These are phyloP conservation scores for Agrochola litura DNA, from an alignment of 2,888 invertebrate species.

Conservation along the genomic window DNA sequence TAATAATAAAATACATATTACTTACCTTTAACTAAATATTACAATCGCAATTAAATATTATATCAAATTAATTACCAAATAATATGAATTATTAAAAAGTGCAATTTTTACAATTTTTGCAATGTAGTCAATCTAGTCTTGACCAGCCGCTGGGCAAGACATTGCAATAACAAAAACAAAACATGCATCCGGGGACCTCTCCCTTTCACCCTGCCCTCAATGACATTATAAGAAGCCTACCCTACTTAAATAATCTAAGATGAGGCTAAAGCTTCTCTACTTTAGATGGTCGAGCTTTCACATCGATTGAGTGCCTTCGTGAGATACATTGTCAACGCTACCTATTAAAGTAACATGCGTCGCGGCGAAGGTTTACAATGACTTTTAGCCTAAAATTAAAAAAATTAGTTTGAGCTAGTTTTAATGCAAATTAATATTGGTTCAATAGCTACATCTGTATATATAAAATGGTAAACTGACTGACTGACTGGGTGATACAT, in stretches of 20 bases:
- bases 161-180: background rate
- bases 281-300: background rate
- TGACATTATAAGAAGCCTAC: background rate
- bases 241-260: conserved; percentile 6
- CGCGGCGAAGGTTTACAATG: background rate
- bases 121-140: too few relatives aligned
- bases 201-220: background rate
- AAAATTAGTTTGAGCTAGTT: background rate
- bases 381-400: background rate
- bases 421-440: background rate
- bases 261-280: background rate
- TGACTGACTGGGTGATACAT: too few relatives aligned
- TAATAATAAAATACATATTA: too few relatives aligned
- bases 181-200: background rate
- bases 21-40: background rate
- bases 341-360: background rate
- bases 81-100: too few relatives aligned
- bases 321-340: too few relatives aligned
- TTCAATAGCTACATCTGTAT: too few relatives aligned
- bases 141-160: background rate
- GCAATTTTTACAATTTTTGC: too few relatives aligned
- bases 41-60: background rate
- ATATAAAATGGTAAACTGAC: too few relatives aligned
- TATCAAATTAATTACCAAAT: too few relatives aligned
- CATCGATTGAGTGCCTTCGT: background rate